Evolutionary conservation across 2,888 invertebrate species (phyloP).

Genomic region (Pristionchus fissidentatus): DNA sequence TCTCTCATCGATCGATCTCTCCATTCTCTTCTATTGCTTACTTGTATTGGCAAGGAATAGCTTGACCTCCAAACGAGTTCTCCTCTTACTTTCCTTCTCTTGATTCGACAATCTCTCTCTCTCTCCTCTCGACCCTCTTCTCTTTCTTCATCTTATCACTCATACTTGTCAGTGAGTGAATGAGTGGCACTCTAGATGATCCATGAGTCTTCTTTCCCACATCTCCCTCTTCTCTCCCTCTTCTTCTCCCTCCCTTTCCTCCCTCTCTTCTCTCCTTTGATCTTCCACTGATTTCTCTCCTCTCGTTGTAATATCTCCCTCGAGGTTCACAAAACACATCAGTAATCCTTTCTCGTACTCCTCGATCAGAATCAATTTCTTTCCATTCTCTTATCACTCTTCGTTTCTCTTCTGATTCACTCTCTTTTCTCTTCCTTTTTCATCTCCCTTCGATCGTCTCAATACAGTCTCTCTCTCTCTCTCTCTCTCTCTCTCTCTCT

Average conservation of each 20-base stretch:
- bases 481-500: conserved; percentile 1
- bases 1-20: conserved; percentile 1
- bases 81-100: neutral
- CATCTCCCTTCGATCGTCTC: neutral
- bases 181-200: neutral
- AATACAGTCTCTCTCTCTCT: neutral
- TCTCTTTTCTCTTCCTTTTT: neutral
- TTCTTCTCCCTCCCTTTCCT: neutral
- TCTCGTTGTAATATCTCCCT: neutral
- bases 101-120: neutral
- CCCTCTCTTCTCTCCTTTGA: neutral
- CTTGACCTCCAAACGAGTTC: conserved; percentile 1
- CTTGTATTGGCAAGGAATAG: neutral
- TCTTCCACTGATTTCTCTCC: neutral
- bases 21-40: neutral
- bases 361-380: neutral
- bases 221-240: neutral
- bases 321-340: neutral
- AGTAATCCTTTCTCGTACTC: neutral
- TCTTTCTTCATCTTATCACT: conserved; percentile 13
- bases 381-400: neutral
- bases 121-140: neutral
- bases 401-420: conserved; percentile 10
- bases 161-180: neutral
- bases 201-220: neutral